These are phyloP conservation scores for Reticulitermes lucifugus DNA, from an alignment of 2,888 invertebrate genomes.

Conservation along the genomic window DNA sequence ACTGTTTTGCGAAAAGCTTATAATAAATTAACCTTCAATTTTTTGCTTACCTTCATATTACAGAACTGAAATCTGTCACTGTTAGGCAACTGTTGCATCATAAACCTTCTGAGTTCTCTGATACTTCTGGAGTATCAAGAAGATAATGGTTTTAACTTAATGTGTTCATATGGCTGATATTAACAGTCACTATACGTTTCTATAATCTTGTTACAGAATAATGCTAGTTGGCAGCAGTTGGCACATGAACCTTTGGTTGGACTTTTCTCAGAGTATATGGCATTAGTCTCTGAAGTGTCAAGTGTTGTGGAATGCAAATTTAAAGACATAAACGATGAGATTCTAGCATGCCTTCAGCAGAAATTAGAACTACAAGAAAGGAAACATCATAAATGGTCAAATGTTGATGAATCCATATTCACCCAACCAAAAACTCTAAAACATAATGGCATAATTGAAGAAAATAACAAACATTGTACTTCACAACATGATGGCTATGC, in stretches of 20 bases:
- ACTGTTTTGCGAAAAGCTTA: too few relatives aligned
- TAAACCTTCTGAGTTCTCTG: too few relatives aligned
- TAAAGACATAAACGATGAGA: background rate
- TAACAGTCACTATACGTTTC: background rate
- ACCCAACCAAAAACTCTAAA: background rate
- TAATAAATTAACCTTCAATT: too few relatives aligned
- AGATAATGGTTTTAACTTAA: too few relatives aligned
- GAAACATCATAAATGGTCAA: conserved; percentile 27
- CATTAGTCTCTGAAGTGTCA: background rate
- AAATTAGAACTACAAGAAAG: conserved; percentile 19
- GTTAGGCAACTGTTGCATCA: too few relatives aligned
- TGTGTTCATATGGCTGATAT: too few relatives aligned
- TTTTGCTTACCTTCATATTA: too few relatives aligned
- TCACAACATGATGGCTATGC: background rate
- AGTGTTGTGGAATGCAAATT: background rate
- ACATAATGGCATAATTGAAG: background rate
- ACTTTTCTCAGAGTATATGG: conserved; percentile 29
- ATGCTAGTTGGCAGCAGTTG: conserved; percentile 11
- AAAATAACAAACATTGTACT: background rate
- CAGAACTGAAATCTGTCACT: too few relatives aligned
- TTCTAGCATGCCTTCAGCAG: background rate
- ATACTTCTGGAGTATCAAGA: too few relatives aligned
- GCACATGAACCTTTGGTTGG: conserved; percentile 29
- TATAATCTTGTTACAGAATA: conserved; percentile 34
- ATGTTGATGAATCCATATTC: conserved; percentile 19